These are phyloP conservation scores for Drosophila seclusa DNA, from an alignment of 2,888 invertebrate species.

Conservation along the genomic window DNA sequence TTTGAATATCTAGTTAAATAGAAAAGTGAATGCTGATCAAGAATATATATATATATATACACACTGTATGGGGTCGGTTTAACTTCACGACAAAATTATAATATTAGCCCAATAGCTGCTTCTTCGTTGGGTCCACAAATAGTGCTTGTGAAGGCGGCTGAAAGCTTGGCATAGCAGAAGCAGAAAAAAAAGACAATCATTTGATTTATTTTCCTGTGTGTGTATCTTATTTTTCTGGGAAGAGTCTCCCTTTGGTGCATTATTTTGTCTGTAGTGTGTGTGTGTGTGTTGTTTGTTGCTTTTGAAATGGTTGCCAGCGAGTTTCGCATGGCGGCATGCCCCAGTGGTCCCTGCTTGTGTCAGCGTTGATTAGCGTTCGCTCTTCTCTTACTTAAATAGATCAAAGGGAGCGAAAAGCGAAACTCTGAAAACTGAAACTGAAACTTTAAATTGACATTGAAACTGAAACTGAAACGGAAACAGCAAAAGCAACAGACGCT, in stretches of 20 bases:
- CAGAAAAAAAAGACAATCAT: not conserved
- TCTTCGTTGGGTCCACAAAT: not conserved
- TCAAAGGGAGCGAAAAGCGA: conserved; percentile 32
- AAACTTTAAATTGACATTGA: conserved; percentile 1
- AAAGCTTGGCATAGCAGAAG: not conserved
- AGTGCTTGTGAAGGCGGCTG: not conserved
- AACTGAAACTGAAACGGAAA: conserved; percentile 4
- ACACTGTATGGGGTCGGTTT: not conserved
- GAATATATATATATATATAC: not conserved
- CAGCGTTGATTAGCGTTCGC: conserved; percentile 12
- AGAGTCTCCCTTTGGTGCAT: not conserved
- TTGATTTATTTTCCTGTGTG: not conserved
- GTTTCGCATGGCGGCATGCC: conserved; percentile 13
- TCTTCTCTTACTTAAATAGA: conserved; percentile 32
- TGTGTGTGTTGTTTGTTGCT: conserved; percentile 25
- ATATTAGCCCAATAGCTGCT: not conserved
- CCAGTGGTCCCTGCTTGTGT: conserved; percentile 9
- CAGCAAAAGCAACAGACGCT: not conserved
- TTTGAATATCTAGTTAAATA: not conserved
- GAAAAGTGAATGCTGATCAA: not conserved
- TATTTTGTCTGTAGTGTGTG: not conserved
- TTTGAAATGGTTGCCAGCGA: conserved; percentile 26
- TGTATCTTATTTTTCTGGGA: not conserved
- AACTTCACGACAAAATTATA: not conserved
- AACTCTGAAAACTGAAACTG: conserved; percentile 1